phyloP scores from a whole-genome alignment of 2,888 invertebrate genomes.

The Thyatira batis region DNA sequence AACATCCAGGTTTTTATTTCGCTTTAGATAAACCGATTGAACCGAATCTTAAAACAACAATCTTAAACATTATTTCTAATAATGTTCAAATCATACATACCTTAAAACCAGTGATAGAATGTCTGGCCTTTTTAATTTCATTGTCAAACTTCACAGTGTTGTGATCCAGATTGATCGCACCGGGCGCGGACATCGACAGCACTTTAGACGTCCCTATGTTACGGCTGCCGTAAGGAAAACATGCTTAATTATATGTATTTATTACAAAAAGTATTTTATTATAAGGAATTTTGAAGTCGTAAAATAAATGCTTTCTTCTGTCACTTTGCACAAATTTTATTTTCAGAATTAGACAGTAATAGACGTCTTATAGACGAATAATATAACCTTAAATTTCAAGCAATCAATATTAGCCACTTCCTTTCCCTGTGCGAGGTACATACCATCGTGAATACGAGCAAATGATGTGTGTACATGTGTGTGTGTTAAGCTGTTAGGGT shows the following conservation, averaged over 20 bases:
- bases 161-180: constrained; percentile 90
- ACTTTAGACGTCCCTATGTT: constrained; percentile 87
- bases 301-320: too few species aligned
- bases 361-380: too few species aligned
- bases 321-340: background rate
- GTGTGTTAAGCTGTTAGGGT: constrained; percentile 9
- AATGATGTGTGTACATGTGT: constrained; percentile 1
- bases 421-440: background rate
- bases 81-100: constrained; percentile 32
- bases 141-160: constrained; percentile 87
- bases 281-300: too few species aligned
- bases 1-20: too few species aligned
- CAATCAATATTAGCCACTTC: background rate
- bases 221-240: constrained; percentile 61
- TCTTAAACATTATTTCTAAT: background rate
- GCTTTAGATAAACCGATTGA: too few species aligned
- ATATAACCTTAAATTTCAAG: background rate
- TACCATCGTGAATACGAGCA: background rate
- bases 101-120: constrained; percentile 74
- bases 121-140: constrained; percentile 78
- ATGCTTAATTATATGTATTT: background rate
- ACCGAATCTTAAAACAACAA: too few species aligned
- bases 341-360: too few species aligned
- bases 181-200: constrained; percentile 92
- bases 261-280: background rate